Evolutionary conservation across 2,888 invertebrate genomes (phyloP), one percentile per base, ranked within the genome.

Genomic region (Geotrupes spiniger): DNA sequence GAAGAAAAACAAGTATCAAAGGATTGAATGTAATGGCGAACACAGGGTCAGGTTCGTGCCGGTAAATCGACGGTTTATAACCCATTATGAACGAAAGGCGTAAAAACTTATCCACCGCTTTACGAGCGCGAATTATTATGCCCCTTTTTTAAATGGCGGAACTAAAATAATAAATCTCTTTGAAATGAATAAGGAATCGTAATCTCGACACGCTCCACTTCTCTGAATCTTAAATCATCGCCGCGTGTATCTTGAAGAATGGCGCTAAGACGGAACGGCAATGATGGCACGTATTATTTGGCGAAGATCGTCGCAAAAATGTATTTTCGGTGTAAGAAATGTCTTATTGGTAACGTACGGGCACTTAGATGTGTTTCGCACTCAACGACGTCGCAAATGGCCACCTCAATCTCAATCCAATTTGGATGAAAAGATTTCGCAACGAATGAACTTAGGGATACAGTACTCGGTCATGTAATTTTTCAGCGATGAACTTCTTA

Each of bases 171-270:
- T 55, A 58, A 58, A 54, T 56, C 56, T 53, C 49, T 49, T 52
- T 56, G 57, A 60, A 63, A 64, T 56, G 57, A 56, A 62, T 54
- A 55, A 58, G 62, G 60, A 64, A 61, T 64, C 64, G 63, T 66
- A 68, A 69, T 69, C 67, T 67, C 51, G 51, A 59, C 64, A 66
- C 68, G 63, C 65, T 65, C 67, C 68, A 68, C 68, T 70, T 65
- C 68, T 54, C 61, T 59, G 64, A 67, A 68, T 69, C 68, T 63
- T 64, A 66, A 67, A 69, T 69, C 66, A 66, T 65, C 62, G 59
- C 61, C 58, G 61, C 63, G 63, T 65, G 62, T 63, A 33, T 39
- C 36, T 36, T 62, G 59, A 64, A 60, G 60, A 64, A 65, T 63
- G 62, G 62, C 49, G 49, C 48, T 42, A 48, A 44, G 49, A 51